phyloP scores from a whole-genome alignment of 2,797 vertebrate genomes.

The Salmo trutta region DNA sequence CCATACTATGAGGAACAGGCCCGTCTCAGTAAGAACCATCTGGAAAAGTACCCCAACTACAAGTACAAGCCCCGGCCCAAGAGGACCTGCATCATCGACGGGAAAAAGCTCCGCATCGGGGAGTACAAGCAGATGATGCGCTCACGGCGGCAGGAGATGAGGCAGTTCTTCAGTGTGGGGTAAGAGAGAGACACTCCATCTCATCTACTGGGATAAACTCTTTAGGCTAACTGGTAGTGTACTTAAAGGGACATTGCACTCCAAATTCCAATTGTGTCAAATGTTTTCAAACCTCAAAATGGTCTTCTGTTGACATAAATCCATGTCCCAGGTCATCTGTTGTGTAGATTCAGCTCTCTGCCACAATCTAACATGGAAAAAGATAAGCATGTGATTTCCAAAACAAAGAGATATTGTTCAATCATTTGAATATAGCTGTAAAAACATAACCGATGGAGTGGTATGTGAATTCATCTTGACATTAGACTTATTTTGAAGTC shows the following conservation, averaged over 20 bases:
- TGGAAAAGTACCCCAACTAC: slow-evolving; percentile 99
- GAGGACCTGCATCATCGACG: slow-evolving; percentile 98
- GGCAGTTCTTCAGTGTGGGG: slow-evolving; percentile 99
- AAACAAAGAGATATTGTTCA: too few relatives aligned
- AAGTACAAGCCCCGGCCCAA: slow-evolving; percentile 99
- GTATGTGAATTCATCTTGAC: not conserved
- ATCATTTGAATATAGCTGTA: too few relatives aligned
- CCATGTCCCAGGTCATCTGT: not conserved
- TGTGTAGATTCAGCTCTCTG: not conserved
- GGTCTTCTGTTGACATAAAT: not conserved
- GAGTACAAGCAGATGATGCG: slow-evolving; percentile 99
- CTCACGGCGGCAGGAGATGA: slow-evolving; percentile 98
- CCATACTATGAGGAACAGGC: slow-evolving; percentile 95
- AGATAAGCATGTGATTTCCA: not conserved
- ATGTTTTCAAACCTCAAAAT: not conserved
- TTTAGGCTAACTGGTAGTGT: not conserved
- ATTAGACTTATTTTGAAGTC: not conserved
- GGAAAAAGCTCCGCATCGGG: slow-evolving; percentile 96
- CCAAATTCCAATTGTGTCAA: not conserved
- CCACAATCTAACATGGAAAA: not conserved
- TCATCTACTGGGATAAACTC: not conserved
- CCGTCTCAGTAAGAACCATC: slow-evolving; percentile 96
- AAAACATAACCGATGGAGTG: not conserved
- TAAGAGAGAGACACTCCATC: slow-evolving; percentile 51
- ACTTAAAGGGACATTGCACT: not conserved